phyloP scores from a whole-genome alignment of 2,888 invertebrate species.

The Tetranychus truncatus region DNA sequence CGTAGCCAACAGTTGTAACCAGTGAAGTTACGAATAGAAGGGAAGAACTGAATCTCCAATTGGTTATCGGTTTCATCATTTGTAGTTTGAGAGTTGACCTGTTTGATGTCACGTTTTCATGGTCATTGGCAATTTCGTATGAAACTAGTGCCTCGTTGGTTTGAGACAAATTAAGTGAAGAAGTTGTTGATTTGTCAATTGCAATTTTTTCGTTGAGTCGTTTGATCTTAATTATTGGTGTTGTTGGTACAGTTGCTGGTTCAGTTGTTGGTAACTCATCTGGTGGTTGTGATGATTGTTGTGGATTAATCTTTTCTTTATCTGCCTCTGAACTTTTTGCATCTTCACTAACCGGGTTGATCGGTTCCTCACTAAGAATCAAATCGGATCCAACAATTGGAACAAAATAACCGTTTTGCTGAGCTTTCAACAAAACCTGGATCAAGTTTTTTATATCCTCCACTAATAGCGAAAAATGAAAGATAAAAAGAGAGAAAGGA shows the following conservation, averaged over 20 bases:
- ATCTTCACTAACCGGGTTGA: background rate
- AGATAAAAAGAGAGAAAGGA: background rate
- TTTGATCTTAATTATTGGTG: background rate
- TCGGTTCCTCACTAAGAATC: background rate
- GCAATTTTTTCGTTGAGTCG: background rate
- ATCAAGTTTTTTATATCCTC: background rate
- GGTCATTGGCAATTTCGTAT: background rate
- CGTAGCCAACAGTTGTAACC: constrained; percentile 76
- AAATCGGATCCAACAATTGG: constrained; percentile 8
- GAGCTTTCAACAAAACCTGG: background rate
- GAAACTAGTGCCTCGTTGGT: background rate
- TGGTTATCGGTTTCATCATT: constrained; percentile 4
- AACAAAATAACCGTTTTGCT: background rate
- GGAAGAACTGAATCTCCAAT: constrained; percentile 22
- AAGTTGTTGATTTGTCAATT: background rate
- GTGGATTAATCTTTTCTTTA: too few relatives aligned
- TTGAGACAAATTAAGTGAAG: background rate
- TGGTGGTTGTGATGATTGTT: background rate
- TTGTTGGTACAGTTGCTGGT: background rate
- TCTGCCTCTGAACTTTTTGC: background rate
- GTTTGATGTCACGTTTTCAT: constrained; percentile 1
- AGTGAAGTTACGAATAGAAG: constrained; percentile 40
- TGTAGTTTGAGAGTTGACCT: background rate
- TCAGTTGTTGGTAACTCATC: background rate
- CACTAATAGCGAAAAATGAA: background rate